Evolutionary conservation across 2,113 vertebrate species (phyloP).

Genomic region (Carettochelys insculpta): DNA sequence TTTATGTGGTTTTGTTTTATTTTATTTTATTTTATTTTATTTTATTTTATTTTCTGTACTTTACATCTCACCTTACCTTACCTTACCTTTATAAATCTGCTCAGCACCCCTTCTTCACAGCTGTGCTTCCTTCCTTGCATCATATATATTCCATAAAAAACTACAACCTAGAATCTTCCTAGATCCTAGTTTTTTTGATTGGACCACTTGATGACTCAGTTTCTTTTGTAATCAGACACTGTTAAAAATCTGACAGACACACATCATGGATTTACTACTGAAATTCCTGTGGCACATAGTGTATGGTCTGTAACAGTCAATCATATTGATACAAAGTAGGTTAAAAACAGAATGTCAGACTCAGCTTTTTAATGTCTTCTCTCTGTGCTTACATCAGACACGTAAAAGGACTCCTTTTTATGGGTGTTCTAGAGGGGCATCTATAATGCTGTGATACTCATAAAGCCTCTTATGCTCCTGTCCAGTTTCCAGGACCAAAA

Average conservation of each 20-base stretch:
- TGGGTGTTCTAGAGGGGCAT: not conserved
- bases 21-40: too few species aligned
- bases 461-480: not conserved
- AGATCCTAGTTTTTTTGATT: not conserved
- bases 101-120: not conserved
- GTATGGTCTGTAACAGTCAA: not conserved
- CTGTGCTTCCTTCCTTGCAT: not conserved
- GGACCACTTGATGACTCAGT: not conserved
- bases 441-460: not conserved
- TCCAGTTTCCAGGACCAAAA: too few species aligned
- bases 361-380: not conserved
- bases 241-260: not conserved
- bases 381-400: slow-evolving; percentile 10
- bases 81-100: too few species aligned
- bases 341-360: not conserved
- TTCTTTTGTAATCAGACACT: slow-evolving; percentile 24
- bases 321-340: not conserved
- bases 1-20: not conserved
- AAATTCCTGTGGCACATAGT: not conserved
- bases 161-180: not conserved
- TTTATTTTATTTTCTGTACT: too few species aligned
- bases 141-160: not conserved
- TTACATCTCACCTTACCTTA: too few species aligned
- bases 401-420: not conserved
- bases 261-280: too few species aligned